These are phyloP conservation scores for Yasuhikotakia modesta DNA, from an alignment of 2,797 vertebrate genomes.

Conservation along the genomic window DNA sequence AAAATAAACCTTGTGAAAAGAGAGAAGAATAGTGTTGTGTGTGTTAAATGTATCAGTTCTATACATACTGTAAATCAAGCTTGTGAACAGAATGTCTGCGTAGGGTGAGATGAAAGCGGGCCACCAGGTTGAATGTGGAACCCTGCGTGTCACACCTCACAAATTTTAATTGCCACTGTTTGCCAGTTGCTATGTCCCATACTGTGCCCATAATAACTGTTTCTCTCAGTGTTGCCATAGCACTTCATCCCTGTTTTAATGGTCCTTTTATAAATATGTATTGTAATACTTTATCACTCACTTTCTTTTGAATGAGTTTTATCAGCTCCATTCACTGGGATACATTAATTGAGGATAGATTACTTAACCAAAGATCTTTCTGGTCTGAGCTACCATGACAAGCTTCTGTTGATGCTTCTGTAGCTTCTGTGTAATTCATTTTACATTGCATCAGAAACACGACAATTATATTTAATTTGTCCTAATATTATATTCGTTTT, in stretches of 20 bases:
- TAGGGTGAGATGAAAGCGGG: conserved; percentile 11
- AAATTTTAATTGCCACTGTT: conserved; percentile 41
- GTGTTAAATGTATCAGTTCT: conserved; percentile 36
- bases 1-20: no score
- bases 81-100: conserved; percentile 20
- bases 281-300: conserved; percentile 16
- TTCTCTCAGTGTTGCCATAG: conserved; percentile 23
- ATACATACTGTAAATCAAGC: conserved; percentile 44
- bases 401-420: conserved; percentile 19
- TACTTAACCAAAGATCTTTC: conserved; percentile 45
- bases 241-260: conserved; percentile 47
- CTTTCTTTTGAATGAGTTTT: no score
- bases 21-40: conserved; percentile 13
- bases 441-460: not conserved
- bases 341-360: conserved; percentile 31
- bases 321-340: conserved; percentile 12
- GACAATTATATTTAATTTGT: conserved; percentile 21
- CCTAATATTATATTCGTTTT: not conserved
- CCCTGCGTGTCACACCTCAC: conserved; percentile 3
- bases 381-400: conserved; percentile 10
- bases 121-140: conserved; percentile 8
- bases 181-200: conserved; percentile 33
- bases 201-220: conserved; percentile 56
- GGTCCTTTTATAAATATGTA: conserved; percentile 39
- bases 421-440: conserved; percentile 26